Conservation (phyloP, 2,888 invertebrate species). For the Sympetrum striolatum region DNA sequence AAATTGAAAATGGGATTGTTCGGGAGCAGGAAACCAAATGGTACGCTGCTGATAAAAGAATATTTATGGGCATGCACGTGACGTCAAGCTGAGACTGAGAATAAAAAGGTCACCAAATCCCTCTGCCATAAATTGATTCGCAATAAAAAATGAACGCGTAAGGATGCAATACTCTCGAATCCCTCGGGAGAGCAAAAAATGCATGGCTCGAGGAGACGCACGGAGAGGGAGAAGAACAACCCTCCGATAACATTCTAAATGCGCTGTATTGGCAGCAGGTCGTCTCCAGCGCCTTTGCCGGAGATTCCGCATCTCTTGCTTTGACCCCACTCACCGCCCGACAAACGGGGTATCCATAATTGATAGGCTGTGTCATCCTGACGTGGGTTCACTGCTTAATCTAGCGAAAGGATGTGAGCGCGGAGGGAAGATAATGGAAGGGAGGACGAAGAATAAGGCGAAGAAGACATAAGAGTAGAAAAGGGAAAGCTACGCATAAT, state of each 20-base stretch:
- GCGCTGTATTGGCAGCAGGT: conserved; percentile 11
- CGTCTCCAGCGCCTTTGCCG: background rate
- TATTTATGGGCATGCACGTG: background rate
- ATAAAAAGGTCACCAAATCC: background rate
- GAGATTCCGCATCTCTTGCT: background rate
- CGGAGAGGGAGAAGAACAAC: background rate
- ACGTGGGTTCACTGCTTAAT: conserved; percentile 38
- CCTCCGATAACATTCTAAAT: background rate
- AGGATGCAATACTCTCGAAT: background rate
- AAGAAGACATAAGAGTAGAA: too few relatives aligned
- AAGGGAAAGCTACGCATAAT: too few relatives aligned
- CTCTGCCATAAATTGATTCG: background rate
- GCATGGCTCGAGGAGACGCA: background rate
- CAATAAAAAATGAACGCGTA: background rate
- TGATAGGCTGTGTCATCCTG: conserved; percentile 41
- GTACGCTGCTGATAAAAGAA: background rate
- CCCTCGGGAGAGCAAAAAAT: background rate
- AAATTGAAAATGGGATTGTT: too few relatives aligned
- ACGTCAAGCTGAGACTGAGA: background rate
- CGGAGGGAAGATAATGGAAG: background rate
- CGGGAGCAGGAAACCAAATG: too few relatives aligned
- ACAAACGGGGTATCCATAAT: conserved; percentile 41
- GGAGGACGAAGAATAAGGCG: too few relatives aligned
- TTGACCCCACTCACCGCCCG: background rate
- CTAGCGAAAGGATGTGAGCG: conserved; percentile 24